phyloP scores from a whole-genome alignment of 2,113 vertebrate genomes.

The Oreochromis aureus region DNA sequence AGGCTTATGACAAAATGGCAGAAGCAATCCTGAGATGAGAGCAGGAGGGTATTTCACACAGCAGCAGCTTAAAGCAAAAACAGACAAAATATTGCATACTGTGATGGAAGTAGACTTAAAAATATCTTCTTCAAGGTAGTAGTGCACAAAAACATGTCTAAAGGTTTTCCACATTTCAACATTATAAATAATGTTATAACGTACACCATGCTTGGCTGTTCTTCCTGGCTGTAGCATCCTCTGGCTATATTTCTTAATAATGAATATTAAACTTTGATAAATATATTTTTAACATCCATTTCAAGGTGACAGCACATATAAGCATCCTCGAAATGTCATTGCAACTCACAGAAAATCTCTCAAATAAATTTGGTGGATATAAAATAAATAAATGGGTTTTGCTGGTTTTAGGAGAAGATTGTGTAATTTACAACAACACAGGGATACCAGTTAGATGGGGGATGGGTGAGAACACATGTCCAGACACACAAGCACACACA shows the following conservation, averaged over 20 bases:
- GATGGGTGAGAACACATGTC: neutral
- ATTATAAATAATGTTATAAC: neutral
- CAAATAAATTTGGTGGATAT: neutral
- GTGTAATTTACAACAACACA: constrained; percentile 10
- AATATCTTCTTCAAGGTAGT: neutral
- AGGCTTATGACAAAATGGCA: neutral
- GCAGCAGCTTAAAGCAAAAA: neutral
- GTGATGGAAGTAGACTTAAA: neutral
- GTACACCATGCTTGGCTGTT: neutral
- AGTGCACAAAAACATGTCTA: neutral
- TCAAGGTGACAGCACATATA: neutral
- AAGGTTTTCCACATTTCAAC: neutral
- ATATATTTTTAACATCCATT: neutral
- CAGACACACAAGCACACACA: neutral
- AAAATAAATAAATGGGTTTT: neutral
- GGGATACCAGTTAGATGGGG: neutral
- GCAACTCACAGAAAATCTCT: neutral
- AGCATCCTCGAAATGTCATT: neutral
- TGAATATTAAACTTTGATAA: neutral
- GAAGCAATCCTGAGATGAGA: neutral
- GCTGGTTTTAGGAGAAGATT: neutral
- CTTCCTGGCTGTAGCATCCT: neutral
- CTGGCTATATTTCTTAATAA: neutral
- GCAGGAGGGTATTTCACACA: neutral
- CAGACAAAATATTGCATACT: neutral